Percentiles rank a stretch among this genome's conserved stretches.
These are phyloP conservation scores for Adelges cooleyi DNA, from an alignment of 1,140 invertebrate genomes.

Conservation along the genomic window DNA sequence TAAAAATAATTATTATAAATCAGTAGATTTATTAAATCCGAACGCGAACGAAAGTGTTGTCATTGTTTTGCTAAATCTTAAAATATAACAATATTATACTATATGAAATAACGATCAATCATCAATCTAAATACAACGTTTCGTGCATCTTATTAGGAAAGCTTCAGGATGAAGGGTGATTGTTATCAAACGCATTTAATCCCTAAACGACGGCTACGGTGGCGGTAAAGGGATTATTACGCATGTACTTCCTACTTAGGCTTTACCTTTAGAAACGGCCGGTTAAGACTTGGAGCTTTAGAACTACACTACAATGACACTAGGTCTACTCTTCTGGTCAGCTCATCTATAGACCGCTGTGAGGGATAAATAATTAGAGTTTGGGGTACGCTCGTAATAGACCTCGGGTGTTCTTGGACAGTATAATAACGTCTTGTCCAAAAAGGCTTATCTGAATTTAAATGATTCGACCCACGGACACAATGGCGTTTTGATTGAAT, in stretches of 20 bases:
- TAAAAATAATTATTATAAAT: no score
- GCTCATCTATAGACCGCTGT: slow-evolving; percentile 9
- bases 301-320: not conserved
- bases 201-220: not conserved
- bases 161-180: not conserved
- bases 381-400: not conserved
- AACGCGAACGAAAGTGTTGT: slow-evolving; percentile 3
- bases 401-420: slow-evolving; percentile 12
- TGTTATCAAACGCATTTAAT: not conserved
- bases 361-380: slow-evolving; percentile 23
- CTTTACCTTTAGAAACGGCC: slow-evolving; percentile 1
- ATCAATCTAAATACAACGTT: not conserved
- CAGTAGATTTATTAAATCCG: slow-evolving; percentile 25
- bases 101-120: not conserved
- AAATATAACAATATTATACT: not conserved
- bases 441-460: slow-evolving; percentile 26
- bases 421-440: slow-evolving; percentile 24
- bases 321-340: not conserved
- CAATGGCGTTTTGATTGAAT: slow-evolving; percentile 18
- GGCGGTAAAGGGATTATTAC: slow-evolving; percentile 1
- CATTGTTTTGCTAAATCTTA: no score
- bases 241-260: not conserved
- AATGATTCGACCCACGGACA: slow-evolving; percentile 3
- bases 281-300: slow-evolving; percentile 22
- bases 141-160: no score